Evolutionary conservation across 2,797 vertebrate species (phyloP), one percentile per base, ranked within the genome.

Genomic region (Propithecus perrieri): DNA sequence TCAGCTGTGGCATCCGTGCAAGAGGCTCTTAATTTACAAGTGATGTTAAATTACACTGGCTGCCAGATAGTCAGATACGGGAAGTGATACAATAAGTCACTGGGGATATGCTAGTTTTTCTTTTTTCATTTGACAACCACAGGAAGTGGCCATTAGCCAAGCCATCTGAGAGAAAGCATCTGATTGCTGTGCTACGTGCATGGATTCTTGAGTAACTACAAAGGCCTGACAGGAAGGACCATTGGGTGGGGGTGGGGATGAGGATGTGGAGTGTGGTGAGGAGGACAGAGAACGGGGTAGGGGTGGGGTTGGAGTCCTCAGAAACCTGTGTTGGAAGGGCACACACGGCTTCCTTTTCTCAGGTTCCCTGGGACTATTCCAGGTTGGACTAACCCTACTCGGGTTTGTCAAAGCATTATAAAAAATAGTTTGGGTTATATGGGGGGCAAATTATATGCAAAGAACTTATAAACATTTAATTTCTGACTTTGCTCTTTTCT

Each of bases 11-110:
- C 84, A 53, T 85, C 89, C 92, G 84, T 0, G 43, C 88, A 72
- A 95, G 88, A 88, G 92, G 67, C 94, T 95, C 93, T 96, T 94
- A 97, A 98, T 98, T 98, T 97, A 95, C 1, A 24, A 89, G 94
- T 20, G 94, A 93, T 38, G 83, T 59, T 95, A 93, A 94, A 91
- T 91, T 57, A 80, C 18, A 93, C 90, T 3, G 43, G 74, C 92
- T 48, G 88, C 96, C 75, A 61, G 94, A 78, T 7, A 81, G 74
- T 48, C 92, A 46, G 88, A 53, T 96, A 53, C 48, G 89, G 97
- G 96, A 97, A 97, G 90, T 10, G 76, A 89, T 72, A 78, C 83
- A 57, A 69, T 97, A 95, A 97, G 96, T 97, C 92, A 95, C 0
- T 11, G 78, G 94, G 95, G 95, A 84, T n/a, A 67, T 4, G 63